Base-by-base conservation (phyloP, 2,797 vertebrate genomes). In the Sebastes vulpes region DNA sequence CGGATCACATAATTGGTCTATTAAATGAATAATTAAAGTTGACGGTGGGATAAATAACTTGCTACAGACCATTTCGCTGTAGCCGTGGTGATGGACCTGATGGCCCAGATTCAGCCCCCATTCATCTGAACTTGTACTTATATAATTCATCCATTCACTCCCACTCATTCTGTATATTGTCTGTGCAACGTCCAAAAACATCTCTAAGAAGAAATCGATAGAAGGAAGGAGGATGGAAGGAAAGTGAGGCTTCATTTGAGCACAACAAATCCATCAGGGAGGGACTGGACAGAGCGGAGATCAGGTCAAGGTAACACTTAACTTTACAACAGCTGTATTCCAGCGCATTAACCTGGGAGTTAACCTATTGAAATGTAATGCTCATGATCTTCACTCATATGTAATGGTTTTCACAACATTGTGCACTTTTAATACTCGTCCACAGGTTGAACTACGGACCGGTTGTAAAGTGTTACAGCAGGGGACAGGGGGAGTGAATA, bases 241-340 rank as follows among this genome's bases (percentile, higher is more conserved):
- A 32, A 60, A 84, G 85, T 9, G 61, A 71, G 67, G 72, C 60
- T 84, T 83, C 72, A 75, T 58, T 78, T 77, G 54, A 78, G 71
- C 78, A 88, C 67, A 80, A 88, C 84, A 90, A 79, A 82, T 89
- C 82, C 82, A 91, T 75, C 69, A 81, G 81, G 68, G 79, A 85
- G 11, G 77, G 68, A 69, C 63, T 6, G 84, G 79, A 82, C 80
- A 67, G 76, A 83, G 80, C 11, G 61, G 81, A 86, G 82, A 86
- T 70, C 50, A 84, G 89, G 87, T 91, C 89, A 80, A 57, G 65
- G 79, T 63, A 88, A 79, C 87, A 89, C 86, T 86, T 83, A 80
- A 84, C 83, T 85, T 84, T 63, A 88, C 79, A 84, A 84, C 57
- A 82, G 79, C 71, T 81, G 65, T 26, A 82, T 83, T 75, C 69